These are phyloP conservation scores for Callithrix jacchus DNA, from an alignment of 2,113 vertebrate species.

Conservation along the genomic window DNA sequence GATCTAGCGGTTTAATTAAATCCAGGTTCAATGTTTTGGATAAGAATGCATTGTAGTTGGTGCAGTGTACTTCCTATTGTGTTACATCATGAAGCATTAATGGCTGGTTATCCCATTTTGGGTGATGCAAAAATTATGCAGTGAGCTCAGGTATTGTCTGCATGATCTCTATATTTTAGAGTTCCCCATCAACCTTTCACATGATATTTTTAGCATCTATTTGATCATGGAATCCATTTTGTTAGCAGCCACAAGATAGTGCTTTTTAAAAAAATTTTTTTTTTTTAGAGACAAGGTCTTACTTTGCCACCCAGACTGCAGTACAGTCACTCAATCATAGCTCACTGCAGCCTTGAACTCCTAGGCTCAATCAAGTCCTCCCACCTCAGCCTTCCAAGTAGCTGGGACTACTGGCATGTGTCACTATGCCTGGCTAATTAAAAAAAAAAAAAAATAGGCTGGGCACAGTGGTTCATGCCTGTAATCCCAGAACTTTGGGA, in stretches of 20 bases:
- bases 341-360: no score
- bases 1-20: not conserved
- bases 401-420: no score
- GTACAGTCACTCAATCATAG: no score
- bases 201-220: slow-evolving; percentile 2
- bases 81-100: not conserved
- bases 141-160: not conserved
- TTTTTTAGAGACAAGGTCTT: no score
- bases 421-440: no score
- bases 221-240: not conserved
- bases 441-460: no score
- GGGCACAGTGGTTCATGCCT: no score
- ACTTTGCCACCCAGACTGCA: no score
- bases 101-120: not conserved
- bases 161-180: not conserved
- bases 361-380: no score
- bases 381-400: no score
- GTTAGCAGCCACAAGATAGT: not conserved
- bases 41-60: not conserved
- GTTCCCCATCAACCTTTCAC: not conserved
- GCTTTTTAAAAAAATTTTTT: not conserved
- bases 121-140: not conserved
- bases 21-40: not conserved
- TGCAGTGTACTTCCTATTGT: not conserved
- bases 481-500: no score